Evolutionary conservation across 2,888 invertebrate genomes (phyloP).

Genomic region (Teinopalpus imperialis): DNA sequence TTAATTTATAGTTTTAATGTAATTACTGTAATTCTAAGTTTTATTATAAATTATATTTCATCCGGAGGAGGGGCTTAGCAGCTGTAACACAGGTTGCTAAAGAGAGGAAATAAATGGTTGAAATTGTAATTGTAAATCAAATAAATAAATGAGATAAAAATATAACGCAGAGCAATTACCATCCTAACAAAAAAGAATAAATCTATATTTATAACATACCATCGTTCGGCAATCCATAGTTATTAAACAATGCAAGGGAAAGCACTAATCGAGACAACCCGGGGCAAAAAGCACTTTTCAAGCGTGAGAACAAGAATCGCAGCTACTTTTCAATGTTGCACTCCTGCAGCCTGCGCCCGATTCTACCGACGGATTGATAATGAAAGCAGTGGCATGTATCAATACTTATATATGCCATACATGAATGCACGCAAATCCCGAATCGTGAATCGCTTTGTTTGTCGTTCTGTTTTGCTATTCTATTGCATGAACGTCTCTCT

Average conservation of each 20-base stretch:
- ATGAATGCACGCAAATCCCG: slow-evolving; percentile 44
- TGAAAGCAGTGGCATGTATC: slow-evolving; percentile 59
- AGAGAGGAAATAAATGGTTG: too few species aligned
- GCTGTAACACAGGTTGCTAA: too few species aligned
- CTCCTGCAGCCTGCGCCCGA: slow-evolving; percentile 7
- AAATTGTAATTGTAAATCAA: too few species aligned
- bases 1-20: too few species aligned
- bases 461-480: slow-evolving; percentile 27
- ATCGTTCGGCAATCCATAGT: slow-evolving; percentile 66
- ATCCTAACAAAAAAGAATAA: slow-evolving; percentile 28
- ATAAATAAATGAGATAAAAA: too few species aligned
- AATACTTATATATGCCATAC: slow-evolving; percentile 71
- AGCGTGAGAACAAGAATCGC: slow-evolving; percentile 46
- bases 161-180: slow-evolving; percentile 8
- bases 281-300: slow-evolving; percentile 49
- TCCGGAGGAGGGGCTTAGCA: too few species aligned
- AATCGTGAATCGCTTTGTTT: slow-evolving; percentile 36
- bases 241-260: slow-evolving; percentile 63
- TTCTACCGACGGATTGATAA: slow-evolving; percentile 53
- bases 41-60: too few species aligned
- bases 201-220: slow-evolving; percentile 55
- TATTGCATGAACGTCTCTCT: slow-evolving; percentile 30
- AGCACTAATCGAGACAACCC: slow-evolving; percentile 46
- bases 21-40: too few species aligned
- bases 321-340: slow-evolving; percentile 25